A percentile compares a stretch with the other conserved stretches of the same genome.
phyloP scores from a whole-genome alignment of 2,888 invertebrate species.

The Alsophila aescularia region DNA sequence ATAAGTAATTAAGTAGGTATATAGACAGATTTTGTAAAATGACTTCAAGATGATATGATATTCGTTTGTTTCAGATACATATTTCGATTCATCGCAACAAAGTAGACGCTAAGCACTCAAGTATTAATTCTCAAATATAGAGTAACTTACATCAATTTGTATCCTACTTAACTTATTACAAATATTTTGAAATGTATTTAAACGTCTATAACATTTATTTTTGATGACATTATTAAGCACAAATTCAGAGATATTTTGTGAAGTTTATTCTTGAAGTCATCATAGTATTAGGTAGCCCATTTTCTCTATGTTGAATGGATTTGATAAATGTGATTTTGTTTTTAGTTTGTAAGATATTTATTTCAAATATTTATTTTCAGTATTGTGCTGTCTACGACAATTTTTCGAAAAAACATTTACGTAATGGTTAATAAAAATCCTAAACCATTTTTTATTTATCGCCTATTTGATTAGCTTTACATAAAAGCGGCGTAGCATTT shows the following conservation, averaged over 20 bases:
- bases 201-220: conserved; percentile 35
- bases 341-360: conserved; percentile 44
- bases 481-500: conserved; percentile 5
- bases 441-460: conserved; percentile 11
- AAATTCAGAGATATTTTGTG: conserved; percentile 15
- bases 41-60: too few species aligned
- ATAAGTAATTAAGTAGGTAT: too few species aligned
- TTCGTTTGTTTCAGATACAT: conserved; percentile 42
- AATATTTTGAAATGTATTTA: neutral
- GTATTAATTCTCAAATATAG: conserved; percentile 48
- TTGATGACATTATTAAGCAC: conserved; percentile 26
- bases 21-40: too few species aligned
- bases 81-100: conserved; percentile 38
- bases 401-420: neutral
- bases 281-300: conserved; percentile 21
- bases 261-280: neutral
- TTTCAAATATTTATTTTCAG: conserved; percentile 34
- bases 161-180: conserved; percentile 15
- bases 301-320: conserved; percentile 39
- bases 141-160: conserved; percentile 28
- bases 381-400: conserved; percentile 8
- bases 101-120: conserved; percentile 42
- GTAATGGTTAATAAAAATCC: conserved; percentile 5
- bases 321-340: conserved; percentile 45
- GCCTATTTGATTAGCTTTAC: conserved; percentile 1